phyloP scores from a whole-genome alignment of 2,797 vertebrate genomes.

The Pyrocephalus nanus region DNA sequence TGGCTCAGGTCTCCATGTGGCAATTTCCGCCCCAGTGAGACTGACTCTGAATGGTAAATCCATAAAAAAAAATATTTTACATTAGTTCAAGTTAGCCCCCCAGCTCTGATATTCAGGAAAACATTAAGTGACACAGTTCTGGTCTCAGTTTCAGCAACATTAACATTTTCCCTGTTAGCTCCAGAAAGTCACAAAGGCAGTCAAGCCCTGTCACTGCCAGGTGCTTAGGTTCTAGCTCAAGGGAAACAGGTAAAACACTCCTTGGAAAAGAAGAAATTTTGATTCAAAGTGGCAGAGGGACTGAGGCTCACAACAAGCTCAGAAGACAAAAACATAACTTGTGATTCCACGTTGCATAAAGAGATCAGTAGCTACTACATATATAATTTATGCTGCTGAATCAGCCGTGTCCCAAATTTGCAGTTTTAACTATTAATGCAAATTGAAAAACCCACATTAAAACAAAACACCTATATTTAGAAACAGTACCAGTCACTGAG shows the following conservation, averaged over 20 bases:
- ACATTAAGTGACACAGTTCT: fast-evolving
- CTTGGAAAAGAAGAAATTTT: not conserved
- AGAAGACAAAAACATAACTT: not conserved
- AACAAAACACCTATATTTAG: not conserved
- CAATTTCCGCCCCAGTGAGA: not conserved
- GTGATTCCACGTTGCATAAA: not conserved
- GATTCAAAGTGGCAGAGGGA: not conserved
- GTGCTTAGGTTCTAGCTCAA: not conserved
- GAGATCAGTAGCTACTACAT: not conserved
- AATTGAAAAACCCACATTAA: not conserved
- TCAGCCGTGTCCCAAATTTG: not conserved
- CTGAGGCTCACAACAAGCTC: not conserved
- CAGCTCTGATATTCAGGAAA: not conserved
- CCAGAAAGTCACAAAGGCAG: not conserved
- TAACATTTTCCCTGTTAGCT: not conserved
- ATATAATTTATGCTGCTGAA: constrained; percentile 5
- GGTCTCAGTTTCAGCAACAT: not conserved
- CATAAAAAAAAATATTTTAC: not conserved
- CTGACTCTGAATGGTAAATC: not conserved
- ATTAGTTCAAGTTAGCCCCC: not conserved
- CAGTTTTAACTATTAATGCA: constrained; percentile 2
- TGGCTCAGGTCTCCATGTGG: fast-evolving
- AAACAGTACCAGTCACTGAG: not conserved
- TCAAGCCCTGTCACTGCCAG: not conserved
- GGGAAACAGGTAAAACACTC: not conserved